Conservation (phyloP, 2,888 invertebrate species). For the Amphipoea oculea region DNA sequence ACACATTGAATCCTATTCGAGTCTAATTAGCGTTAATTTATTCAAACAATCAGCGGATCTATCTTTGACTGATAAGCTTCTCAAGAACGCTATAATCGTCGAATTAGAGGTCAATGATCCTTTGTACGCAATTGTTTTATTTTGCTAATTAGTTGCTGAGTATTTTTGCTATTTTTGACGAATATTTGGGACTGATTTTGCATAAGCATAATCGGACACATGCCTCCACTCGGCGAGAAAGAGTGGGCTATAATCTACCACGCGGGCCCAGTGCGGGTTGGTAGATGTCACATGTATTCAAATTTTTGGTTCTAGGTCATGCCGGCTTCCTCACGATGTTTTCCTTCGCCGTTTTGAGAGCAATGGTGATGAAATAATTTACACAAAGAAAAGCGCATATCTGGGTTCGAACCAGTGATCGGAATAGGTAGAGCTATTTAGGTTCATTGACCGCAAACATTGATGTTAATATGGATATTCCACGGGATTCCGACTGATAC, state of each 20-base stretch:
- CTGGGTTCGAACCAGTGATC: background rate
- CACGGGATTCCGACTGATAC: no score
- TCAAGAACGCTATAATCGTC: constrained; percentile 39
- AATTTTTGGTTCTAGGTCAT: background rate
- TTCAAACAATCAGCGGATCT: constrained; percentile 53
- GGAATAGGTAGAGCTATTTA: no score
- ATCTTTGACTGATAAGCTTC: constrained; percentile 63
- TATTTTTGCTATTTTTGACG: background rate
- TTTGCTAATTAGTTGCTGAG: constrained; percentile 1
- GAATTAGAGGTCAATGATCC: constrained; percentile 44
- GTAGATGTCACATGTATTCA: background rate
- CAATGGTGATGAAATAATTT: background rate
- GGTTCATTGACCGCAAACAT: no score
- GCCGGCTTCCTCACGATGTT: background rate
- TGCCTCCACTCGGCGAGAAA: background rate
- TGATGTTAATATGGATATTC: no score
- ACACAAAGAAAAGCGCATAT: background rate
- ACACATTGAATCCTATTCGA: constrained; percentile 26
- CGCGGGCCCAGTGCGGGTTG: background rate
- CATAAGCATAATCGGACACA: background rate
- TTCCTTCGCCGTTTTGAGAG: background rate
- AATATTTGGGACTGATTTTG: background rate
- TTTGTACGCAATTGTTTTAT: constrained; percentile 19
- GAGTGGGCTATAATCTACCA: background rate
- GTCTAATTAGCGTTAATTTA: constrained; percentile 60